These are phyloP conservation scores for Poecilia picta DNA, from an alignment of 2,797 vertebrate species.

Conservation along the genomic window DNA sequence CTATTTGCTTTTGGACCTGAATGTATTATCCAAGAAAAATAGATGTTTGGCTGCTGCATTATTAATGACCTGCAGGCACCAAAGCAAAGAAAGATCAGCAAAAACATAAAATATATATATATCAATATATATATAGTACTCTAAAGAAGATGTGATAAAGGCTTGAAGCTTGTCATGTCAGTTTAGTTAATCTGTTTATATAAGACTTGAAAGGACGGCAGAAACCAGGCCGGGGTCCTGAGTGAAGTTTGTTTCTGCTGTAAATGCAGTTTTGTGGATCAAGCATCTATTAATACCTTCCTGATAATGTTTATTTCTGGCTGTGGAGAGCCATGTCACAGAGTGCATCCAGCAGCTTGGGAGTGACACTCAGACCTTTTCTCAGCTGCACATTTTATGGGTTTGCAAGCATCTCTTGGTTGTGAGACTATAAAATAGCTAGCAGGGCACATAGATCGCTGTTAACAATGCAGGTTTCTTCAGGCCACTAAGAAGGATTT, in stretches of 20 bases:
- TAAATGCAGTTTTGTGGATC: not conserved
- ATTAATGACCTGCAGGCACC: not conserved
- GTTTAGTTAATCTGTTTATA: not conserved
- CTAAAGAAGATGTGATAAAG: not conserved
- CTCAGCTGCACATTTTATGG: not conserved
- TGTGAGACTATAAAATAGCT: not conserved
- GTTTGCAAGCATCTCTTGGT: not conserved
- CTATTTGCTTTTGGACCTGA: not conserved
- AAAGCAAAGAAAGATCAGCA: not conserved
- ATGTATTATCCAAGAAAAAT: not conserved
- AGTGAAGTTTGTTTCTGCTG: not conserved
- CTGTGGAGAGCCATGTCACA: not conserved
- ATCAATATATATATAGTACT: not conserved
- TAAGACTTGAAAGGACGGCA: not conserved
- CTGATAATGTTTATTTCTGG: not conserved
- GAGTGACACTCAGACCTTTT: not conserved
- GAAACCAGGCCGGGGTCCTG: not conserved
- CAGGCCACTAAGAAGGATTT: not conserved
- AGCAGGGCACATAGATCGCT: not conserved
- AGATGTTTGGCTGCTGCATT: not conserved
- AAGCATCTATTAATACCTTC: not conserved
- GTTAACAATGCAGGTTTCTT: not conserved
- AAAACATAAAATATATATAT: not conserved
- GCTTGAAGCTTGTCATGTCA: not conserved
- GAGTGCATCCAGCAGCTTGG: not conserved